A percentile compares a stretch with the other conserved stretches of the same genome.
Conservation (phyloP, 92 coral and sea anemone species). For the Porites evermanni region DNA sequence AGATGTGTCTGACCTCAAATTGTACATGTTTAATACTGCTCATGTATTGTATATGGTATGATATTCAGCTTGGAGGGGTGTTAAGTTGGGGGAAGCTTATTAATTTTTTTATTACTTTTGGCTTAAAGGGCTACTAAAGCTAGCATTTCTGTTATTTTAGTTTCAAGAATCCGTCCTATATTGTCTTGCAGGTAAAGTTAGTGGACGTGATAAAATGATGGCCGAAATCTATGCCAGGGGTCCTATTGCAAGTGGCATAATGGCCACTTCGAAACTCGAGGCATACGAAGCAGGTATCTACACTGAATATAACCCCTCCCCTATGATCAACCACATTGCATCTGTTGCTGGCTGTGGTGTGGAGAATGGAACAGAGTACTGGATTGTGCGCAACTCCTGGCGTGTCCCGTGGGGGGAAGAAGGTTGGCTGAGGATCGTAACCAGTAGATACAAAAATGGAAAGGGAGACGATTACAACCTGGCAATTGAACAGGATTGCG, state of each 20-base stretch:
- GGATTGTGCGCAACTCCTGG: constrained; percentile 99
- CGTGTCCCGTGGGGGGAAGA: constrained; percentile 95
- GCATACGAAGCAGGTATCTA: constrained; percentile 86
- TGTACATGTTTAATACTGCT: no score
- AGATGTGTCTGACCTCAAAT: no score
- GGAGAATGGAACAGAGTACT: constrained; percentile 91
- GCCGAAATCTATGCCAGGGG: constrained; percentile 95
- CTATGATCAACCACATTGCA: constrained; percentile 79
- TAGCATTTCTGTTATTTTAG: neutral
- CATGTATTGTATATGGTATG: no score
- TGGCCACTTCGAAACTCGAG: constrained; percentile 83
- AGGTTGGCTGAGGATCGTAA: constrained; percentile 90
- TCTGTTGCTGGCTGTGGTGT: constrained; percentile 94
- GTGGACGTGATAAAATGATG: constrained; percentile 91
- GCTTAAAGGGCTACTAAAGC: no score
- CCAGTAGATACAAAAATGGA: constrained; percentile 87
- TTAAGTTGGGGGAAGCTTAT: no score
- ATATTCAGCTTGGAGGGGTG: no score
- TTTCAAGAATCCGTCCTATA: no score
- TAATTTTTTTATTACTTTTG: no score
- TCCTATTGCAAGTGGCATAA: constrained; percentile 95
- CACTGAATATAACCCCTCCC: constrained; percentile 63
- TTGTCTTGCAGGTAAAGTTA: constrained; percentile 69
- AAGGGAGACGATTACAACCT: constrained; percentile 82
- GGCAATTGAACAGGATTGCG: constrained; percentile 82